A percentile compares a stretch with the other conserved stretches of the same genome.
Conservation (phyloP, 2,113 vertebrate species). For the Heptranchias perlo region DNA sequence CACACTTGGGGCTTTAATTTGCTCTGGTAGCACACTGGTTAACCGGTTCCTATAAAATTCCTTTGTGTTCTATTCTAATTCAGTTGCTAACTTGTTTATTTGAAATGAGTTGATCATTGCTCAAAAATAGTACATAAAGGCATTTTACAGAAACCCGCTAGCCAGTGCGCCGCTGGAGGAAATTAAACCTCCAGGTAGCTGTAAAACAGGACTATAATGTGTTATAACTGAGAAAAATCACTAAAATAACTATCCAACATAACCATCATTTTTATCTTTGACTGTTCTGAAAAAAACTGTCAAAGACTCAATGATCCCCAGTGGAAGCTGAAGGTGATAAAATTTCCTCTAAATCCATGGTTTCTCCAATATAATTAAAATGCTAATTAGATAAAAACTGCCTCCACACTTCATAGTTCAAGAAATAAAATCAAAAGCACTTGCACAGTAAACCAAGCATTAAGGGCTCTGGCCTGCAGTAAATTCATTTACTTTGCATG, state of each 20-base stretch:
- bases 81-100: background rate
- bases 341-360: background rate
- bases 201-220: background rate
- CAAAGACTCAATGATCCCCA: conserved; percentile 13
- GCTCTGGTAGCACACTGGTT: background rate
- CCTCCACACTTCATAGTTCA: background rate
- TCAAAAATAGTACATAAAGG: background rate
- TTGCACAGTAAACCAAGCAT: background rate
- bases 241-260: background rate
- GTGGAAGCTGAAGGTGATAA: background rate
- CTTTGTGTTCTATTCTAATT: background rate
- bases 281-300: background rate
- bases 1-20: background rate
- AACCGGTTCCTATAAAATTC: background rate
- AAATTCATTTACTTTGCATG: conserved; percentile 1
- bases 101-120: background rate
- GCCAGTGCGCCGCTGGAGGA: background rate
- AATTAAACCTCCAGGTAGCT: background rate
- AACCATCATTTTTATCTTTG: background rate
- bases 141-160: background rate
- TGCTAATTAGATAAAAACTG: conserved; percentile 24
- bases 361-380: conserved; percentile 23
- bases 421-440: conserved; percentile 17
- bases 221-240: background rate
- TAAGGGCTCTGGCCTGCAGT: background rate